Evolutionary conservation across 2,888 invertebrate species (phyloP), one percentile per base, ranked within the genome.

Genomic region (Metalampra italica): DNA sequence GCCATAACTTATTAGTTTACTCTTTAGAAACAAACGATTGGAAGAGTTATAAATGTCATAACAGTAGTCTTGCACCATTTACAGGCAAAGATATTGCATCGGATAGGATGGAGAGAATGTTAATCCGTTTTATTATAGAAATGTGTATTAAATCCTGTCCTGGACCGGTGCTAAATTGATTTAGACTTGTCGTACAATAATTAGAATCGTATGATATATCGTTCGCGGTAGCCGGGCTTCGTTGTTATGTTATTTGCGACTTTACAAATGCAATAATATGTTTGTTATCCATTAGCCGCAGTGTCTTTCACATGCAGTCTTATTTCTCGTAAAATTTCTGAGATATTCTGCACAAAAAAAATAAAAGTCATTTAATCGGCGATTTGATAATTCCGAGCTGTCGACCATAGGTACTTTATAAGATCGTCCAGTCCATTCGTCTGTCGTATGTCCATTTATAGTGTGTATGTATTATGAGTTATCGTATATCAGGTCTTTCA

Each of bases 111-210:
- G 48, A 54, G 48, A 54, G 57, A 59, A 64, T 62, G 64, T 68
- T 74, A 75, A 79, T 78, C 69, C 68, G 68, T 78, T 81, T 80
- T 79, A 78, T 75, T 75, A 70, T 68, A 71, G 70, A 75, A 73
- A 73, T 71, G 67, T 68, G 66, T 68, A 66, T 71, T 75, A 72
- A 79, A 78, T 80, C 66, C 67, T 68, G 66, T 60, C 54, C 51
- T 54, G 59, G 60, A 64, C 62, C 61, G 59, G 59, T 59, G 65
- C 67, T 66, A 70, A 77, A 84, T 82, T 81, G 82, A 83, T 82
- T 82, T 75, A 74, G 82, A 81, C 69, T 66, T 59, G 67, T 71
- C 68, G 68, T 74, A 75, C 66, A 79, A 78, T 82, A 82, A 83
- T 83, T 81, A 77, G 75, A 76, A 72, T 70, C 60, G 59, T 59